A percentile compares a stretch with the other conserved stretches of the same genome.
These are phyloP conservation scores for Diaphora mendica DNA, from an alignment of 2,888 invertebrate species.

Conservation along the genomic window DNA sequence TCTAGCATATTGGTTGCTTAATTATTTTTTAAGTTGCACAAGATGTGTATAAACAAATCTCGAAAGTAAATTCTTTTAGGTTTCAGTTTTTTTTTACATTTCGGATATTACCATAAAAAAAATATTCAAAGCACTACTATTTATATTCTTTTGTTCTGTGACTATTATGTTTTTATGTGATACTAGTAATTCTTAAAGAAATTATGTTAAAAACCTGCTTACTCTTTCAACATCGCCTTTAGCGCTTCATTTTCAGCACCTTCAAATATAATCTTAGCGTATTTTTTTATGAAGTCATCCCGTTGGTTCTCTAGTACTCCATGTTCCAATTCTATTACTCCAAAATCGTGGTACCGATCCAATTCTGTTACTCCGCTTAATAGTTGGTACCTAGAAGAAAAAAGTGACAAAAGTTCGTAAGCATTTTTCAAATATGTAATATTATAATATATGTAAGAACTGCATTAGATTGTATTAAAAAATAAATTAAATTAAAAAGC, in stretches of 20 bases:
- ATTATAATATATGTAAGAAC: background rate
- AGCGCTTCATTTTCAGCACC: slow-evolving; percentile 90
- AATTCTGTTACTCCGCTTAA: slow-evolving; percentile 94
- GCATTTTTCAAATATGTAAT: too few species aligned
- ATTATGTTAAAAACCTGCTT: slow-evolving; percentile 46
- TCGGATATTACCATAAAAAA: too few species aligned
- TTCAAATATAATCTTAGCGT: slow-evolving; percentile 92
- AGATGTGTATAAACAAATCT: too few species aligned
- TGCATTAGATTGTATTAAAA: background rate
- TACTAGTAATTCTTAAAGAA: too few species aligned
- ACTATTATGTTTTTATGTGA: too few species aligned
- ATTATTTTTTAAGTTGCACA: too few species aligned
- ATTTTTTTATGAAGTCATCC: slow-evolving; percentile 91
- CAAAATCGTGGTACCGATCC: slow-evolving; percentile 92
- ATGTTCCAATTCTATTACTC: slow-evolving; percentile 89
- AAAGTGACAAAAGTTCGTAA: background rate
- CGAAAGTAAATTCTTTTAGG: too few species aligned
- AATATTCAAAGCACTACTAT: too few species aligned
- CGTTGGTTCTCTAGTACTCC: slow-evolving; percentile 92
- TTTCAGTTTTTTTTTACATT: background rate
- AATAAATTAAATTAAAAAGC: too few species aligned
- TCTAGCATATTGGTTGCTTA: too few species aligned
- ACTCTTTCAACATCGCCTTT: slow-evolving; percentile 88
- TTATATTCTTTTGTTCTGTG: too few species aligned
- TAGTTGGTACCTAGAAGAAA: slow-evolving; percentile 90